phyloP scores from a whole-genome alignment of 2,113 vertebrate genomes.

The Heterotilapia buettikoferi region DNA sequence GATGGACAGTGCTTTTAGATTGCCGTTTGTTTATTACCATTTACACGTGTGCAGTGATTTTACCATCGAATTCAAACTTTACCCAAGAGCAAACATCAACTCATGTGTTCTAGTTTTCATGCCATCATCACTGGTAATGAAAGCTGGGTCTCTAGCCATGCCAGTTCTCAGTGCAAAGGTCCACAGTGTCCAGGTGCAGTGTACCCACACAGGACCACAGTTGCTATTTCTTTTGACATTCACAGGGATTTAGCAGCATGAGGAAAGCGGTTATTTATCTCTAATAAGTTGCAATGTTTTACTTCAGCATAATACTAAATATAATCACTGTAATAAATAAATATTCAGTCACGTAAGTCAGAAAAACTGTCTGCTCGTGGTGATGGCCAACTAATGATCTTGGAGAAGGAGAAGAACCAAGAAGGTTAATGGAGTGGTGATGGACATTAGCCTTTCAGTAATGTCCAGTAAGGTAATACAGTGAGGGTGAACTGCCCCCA shows the following conservation, averaged over 20 bases:
- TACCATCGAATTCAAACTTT: not conserved
- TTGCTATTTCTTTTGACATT: not conserved
- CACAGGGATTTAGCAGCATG: not conserved
- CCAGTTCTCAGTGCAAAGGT: not conserved
- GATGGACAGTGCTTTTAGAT: not conserved
- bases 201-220: not conserved
- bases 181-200: not conserved
- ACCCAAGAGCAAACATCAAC: not conserved
- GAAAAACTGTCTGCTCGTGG: not conserved
- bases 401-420: not conserved
- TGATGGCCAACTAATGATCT: not conserved
- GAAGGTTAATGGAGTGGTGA: constrained; percentile 26
- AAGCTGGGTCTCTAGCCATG: not conserved
- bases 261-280: not conserved
- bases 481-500: not conserved
- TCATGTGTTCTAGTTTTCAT: not conserved
- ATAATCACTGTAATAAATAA: not conserved
- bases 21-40: not conserved
- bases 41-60: not conserved
- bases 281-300: not conserved
- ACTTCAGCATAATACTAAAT: not conserved
- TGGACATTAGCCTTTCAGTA: constrained; percentile 46
- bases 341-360: not conserved
- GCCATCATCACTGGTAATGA: not conserved
- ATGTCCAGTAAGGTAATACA: constrained; percentile 18